A percentile compares a stretch with the other conserved stretches of the same genome.
Conservation (phyloP, 2,888 invertebrate genomes). For the Acanthopleura granulata region DNA sequence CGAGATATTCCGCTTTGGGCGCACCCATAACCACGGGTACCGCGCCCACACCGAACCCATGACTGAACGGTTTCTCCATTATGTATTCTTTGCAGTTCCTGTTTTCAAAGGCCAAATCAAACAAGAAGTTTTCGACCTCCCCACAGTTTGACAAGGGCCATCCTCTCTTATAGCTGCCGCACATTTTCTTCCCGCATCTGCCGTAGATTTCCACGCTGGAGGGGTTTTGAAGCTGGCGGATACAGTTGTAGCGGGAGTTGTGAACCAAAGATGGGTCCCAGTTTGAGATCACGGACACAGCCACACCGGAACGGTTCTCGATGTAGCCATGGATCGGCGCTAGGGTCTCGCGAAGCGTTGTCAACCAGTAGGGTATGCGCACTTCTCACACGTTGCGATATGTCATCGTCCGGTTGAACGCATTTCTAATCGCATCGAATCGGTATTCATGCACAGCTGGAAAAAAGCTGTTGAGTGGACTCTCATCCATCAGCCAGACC, state of each 20-base stretch:
- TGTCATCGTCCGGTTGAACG: too few species aligned
- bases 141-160: neutral
- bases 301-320: neutral
- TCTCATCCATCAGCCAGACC: too few species aligned
- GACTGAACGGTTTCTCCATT: neutral
- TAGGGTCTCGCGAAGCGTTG: too few species aligned
- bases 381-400: too few species aligned
- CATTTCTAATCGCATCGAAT: too few species aligned
- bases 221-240: neutral
- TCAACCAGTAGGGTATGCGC: too few species aligned
- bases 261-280: neutral
- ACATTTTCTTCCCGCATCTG: neutral
- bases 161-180: neutral
- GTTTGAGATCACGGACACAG: neutral
- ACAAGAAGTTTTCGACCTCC: neutral
- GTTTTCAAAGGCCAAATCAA: neutral
- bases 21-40: constrained; percentile 2
- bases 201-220: neutral
- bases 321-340: neutral
- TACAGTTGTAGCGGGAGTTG: neutral
- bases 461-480: too few species aligned
- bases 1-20: neutral
- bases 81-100: neutral
- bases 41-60: neutral
- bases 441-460: too few species aligned